phyloP scores from a whole-genome alignment of 2,113 vertebrate species.

The Tupaia tana region DNA sequence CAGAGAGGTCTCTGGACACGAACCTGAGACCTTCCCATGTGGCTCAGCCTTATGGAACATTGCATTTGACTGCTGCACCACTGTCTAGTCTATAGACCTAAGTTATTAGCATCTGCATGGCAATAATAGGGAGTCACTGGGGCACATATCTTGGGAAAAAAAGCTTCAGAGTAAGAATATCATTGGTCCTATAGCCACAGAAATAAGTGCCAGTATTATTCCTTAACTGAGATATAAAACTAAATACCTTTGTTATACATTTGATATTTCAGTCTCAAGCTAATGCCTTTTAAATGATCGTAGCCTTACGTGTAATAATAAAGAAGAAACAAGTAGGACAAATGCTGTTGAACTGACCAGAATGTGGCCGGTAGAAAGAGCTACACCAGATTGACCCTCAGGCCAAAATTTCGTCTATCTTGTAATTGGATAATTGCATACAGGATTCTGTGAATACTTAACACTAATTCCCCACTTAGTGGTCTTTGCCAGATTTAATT shows the following conservation, averaged over 20 bases:
- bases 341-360: neutral
- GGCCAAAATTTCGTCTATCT: neutral
- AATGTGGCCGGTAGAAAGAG: constrained; percentile 9
- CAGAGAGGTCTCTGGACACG: no score
- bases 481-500: constrained; percentile 38
- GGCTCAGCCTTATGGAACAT: no score
- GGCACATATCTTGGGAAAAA: neutral
- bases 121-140: neutral
- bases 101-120: neutral
- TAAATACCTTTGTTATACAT: neutral
- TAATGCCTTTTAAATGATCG: neutral
- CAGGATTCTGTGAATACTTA: neutral
- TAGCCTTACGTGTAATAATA: neutral
- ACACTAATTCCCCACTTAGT: neutral
- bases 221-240: constrained; percentile 14
- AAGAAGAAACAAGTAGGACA: constrained; percentile 21
- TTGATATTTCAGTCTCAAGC: neutral
- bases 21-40: no score
- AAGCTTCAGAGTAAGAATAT: neutral
- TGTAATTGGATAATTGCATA: neutral
- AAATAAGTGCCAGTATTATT: neutral
- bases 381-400: neutral
- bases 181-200: neutral
- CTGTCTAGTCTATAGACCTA: no score
- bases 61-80: no score